These are phyloP conservation scores for Villa cingulata DNA, from an alignment of 2,888 invertebrate genomes.

Conservation along the genomic window DNA sequence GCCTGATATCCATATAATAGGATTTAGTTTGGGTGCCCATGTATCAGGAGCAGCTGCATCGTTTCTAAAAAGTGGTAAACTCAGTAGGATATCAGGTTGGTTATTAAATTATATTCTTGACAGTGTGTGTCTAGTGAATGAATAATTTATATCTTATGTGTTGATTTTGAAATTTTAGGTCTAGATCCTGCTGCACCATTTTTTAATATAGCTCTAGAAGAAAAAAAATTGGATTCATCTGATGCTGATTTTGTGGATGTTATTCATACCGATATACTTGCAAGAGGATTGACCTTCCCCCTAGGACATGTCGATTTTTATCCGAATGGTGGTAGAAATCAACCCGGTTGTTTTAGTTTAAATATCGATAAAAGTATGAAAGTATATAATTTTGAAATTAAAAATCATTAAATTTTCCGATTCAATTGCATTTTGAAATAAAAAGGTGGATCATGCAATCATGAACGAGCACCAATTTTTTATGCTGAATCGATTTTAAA, in stretches of 20 bases:
- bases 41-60: constrained; percentile 41
- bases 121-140: too few species aligned
- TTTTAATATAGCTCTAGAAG: constrained; percentile 38
- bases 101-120: neutral
- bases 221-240: constrained; percentile 39
- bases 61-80: constrained; percentile 35
- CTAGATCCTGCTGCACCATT: constrained; percentile 54
- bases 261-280: constrained; percentile 47
- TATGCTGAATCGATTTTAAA: constrained; percentile 45
- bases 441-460: constrained; percentile 39
- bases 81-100: constrained; percentile 44
- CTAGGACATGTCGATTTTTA: constrained; percentile 45
- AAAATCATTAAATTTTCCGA: constrained; percentile 5
- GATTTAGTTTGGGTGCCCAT: constrained; percentile 52
- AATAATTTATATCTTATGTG: too few species aligned
- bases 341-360: constrained; percentile 44
- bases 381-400: too few species aligned
- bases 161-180: constrained; percentile 34
- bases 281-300: constrained; percentile 41
- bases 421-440: constrained; percentile 31
- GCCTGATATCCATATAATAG: constrained; percentile 44
- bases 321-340: constrained; percentile 43
- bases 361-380: too few species aligned
- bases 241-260: constrained; percentile 51
- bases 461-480: constrained; percentile 44